Conservation (phyloP, 2,888 invertebrate genomes). For the Pardosa pseudoannulata region DNA sequence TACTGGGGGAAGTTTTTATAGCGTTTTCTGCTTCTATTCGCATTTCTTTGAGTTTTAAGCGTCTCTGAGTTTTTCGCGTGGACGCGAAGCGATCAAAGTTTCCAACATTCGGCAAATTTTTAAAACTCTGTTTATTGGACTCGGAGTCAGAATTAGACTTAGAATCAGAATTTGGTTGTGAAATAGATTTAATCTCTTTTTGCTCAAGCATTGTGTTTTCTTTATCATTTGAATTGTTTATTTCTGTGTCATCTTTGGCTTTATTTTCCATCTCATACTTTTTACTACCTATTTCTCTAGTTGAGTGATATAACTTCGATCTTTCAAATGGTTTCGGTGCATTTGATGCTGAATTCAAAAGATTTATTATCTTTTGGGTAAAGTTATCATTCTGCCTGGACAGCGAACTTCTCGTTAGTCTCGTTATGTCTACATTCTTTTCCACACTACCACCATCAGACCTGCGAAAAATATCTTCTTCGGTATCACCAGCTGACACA, state of each 20-base stretch:
- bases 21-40: slow-evolving; percentile 61
- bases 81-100: slow-evolving; percentile 57
- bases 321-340: slow-evolving; percentile 36
- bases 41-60: slow-evolving; percentile 57
- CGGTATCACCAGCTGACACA: not conserved
- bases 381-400: slow-evolving; percentile 39
- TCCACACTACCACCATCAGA: not conserved
- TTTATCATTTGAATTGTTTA: not conserved
- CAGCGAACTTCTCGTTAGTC: slow-evolving; percentile 18
- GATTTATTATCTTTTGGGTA: slow-evolving; percentile 54
- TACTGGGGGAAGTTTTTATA: slow-evolving; percentile 4
- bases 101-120: not conserved
- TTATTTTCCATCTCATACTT: slow-evolving; percentile 24
- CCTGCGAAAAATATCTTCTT: not conserved
- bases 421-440: not conserved
- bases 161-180: too few relatives aligned
- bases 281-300: slow-evolving; percentile 16
- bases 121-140: slow-evolving; percentile 8
- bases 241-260: slow-evolving; percentile 48
- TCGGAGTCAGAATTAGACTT: not conserved
- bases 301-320: slow-evolving; percentile 48
- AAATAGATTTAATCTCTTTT: not conserved
- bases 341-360: slow-evolving; percentile 41
- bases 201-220: not conserved
- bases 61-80: slow-evolving; percentile 55